Base-by-base conservation (phyloP, 2,113 vertebrate species). In the Nanorana parkeri region DNA sequence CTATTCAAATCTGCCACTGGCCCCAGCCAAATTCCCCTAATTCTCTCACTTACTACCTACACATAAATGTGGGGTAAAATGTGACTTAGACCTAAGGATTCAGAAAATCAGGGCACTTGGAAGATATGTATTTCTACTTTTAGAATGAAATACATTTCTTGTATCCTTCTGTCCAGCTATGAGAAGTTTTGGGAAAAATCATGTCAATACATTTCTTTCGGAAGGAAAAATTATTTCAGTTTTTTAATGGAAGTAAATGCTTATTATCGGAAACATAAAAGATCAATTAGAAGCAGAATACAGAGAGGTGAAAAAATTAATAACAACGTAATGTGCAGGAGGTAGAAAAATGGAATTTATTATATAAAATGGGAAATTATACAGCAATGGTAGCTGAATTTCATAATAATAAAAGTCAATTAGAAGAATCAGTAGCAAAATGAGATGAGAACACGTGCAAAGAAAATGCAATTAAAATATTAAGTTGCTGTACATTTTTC, bases 181-280 rank as follows among this genome's bases (percentile, higher is more conserved):
- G 8, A n/a, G 17, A 15, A 71, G 52, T 72, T 72, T 47, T 28
- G 56, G 16, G 21, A 10, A 71, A 78, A 73, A 82, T 82, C 47
- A 21, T 26, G 17, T 0, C 71, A 56, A 65, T 65, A 58, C n/a
- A 66, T 55, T 74, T 28, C 29, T 17, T 15, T 47, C 20, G 56
- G 51, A 24, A 26, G n/a, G 24, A 72, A 11, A 75, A 55, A 74
- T 3, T 10, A 28, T 69, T 67, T 80, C 58, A 21, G 5, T 56
- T 28, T 73, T 4, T 81, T 81, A 66, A 56, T 65, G 52, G 71
- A 66, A 52, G 63, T 20, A 67, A 76, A 51, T 75, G 61, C 80
- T 75, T 76, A 82, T 82, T 82, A 82, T 82, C 63, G 63, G 71
- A 82, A 82, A 76, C 63, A 75, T 82, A 75, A 82, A 82, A 67